A percentile compares a stretch with the other conserved stretches of the same genome.
phyloP scores from a whole-genome alignment of 1,140 invertebrate genomes.

The Grapholita molesta region DNA sequence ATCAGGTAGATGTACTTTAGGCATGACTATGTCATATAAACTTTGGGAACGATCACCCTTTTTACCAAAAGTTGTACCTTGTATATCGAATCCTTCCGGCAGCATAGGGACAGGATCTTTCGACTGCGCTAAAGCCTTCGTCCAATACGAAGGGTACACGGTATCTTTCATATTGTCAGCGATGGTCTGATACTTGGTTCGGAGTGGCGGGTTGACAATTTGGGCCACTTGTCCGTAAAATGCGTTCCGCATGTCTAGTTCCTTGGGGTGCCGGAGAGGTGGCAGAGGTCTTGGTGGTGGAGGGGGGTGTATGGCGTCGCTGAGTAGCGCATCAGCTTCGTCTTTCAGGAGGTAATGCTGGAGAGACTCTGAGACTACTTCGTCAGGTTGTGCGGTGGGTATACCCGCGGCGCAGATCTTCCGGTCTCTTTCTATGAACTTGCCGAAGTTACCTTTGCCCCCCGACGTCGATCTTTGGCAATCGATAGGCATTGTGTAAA shows the following conservation, averaged over 20 bases:
- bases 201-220: slow-evolving; percentile 60
- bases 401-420: slow-evolving; percentile 67
- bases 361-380: slow-evolving; percentile 51
- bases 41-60: slow-evolving; percentile 48
- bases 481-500: neutral
- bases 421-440: slow-evolving; percentile 55
- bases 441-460: slow-evolving; percentile 60
- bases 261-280: slow-evolving; percentile 49
- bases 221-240: slow-evolving; percentile 39
- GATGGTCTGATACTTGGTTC: slow-evolving; percentile 74
- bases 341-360: slow-evolving; percentile 71
- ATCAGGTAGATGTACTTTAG: slow-evolving; percentile 54
- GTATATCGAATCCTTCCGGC: slow-evolving; percentile 68
- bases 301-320: slow-evolving; percentile 64
- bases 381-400: slow-evolving; percentile 52
- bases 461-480: slow-evolving; percentile 41
- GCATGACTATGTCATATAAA: slow-evolving; percentile 59
- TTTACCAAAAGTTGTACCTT: slow-evolving; percentile 70
- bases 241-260: slow-evolving; percentile 45
- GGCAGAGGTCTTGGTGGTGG: slow-evolving; percentile 45
- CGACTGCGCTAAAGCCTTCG: slow-evolving; percentile 60
- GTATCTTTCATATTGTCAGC: slow-evolving; percentile 76
- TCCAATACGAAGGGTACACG: slow-evolving; percentile 75
- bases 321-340: slow-evolving; percentile 68
- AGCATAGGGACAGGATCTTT: slow-evolving; percentile 71